Evolutionary conservation across 2,888 invertebrate genomes (phyloP).

Genomic region (Deroplatys truncata): DNA sequence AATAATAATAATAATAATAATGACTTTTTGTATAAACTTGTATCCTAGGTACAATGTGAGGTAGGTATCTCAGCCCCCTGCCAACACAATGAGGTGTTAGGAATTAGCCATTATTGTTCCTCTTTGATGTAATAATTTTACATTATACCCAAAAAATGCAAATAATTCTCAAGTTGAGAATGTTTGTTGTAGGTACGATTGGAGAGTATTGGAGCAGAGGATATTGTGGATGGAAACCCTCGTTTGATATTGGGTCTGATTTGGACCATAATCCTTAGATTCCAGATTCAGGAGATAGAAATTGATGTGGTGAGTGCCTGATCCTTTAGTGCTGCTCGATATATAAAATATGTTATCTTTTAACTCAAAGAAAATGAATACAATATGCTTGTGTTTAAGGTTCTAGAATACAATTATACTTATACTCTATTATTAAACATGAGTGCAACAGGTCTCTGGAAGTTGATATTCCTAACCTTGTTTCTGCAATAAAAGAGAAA

Average conservation of each 20-base stretch:
- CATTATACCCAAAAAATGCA: no score
- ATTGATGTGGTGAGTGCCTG: conserved; percentile 79
- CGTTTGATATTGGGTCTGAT: conserved; percentile 94
- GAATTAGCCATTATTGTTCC: no score
- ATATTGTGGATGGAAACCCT: conserved; percentile 97
- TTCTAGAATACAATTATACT: background rate
- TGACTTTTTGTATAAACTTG: no score
- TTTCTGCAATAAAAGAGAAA: background rate
- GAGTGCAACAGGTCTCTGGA: no score
- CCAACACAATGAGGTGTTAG: no score
- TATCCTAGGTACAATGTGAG: no score
- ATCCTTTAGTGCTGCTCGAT: background rate
- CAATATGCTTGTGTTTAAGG: background rate
- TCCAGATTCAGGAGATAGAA: conserved; percentile 98
- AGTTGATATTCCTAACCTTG: no score
- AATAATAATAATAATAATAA: no score
- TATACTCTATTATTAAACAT: no score
- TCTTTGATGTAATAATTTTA: no score
- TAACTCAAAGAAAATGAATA: background rate
- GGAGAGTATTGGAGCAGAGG: conserved; percentile 98
- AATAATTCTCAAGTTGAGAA: background rate
- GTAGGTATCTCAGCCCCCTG: no score
- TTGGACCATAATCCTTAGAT: conserved; percentile 98
- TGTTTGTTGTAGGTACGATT: conserved; percentile 69
- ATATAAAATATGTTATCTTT: background rate